These are phyloP conservation scores for Tamandua tetradactyla DNA, from an alignment of 2,797 vertebrate genomes.

Conservation along the genomic window DNA sequence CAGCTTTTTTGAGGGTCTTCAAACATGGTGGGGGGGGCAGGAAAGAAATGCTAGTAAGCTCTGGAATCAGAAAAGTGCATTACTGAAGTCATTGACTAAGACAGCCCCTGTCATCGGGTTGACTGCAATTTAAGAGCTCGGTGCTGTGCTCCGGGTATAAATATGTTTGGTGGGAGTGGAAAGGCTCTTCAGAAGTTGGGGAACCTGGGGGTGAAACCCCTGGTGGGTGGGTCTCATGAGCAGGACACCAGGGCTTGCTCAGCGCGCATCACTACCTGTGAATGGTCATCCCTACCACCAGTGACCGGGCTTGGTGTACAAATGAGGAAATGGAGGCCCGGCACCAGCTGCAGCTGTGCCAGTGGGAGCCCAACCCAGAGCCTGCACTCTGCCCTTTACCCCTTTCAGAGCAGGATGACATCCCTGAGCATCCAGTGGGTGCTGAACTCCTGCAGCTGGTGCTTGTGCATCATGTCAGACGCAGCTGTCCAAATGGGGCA, in stretches of 20 bases:
- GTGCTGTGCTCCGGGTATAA: accelerated
- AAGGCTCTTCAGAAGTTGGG: accelerated
- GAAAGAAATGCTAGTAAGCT: too few species aligned
- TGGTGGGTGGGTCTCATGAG: not conserved
- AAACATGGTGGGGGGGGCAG: not conserved
- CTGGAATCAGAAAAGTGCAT: too few species aligned
- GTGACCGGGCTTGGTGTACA: accelerated
- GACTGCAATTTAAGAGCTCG: accelerated
- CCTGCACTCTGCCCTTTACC: accelerated
- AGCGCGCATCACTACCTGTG: accelerated
- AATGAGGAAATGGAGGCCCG: not conserved
- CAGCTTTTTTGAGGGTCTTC: not conserved
- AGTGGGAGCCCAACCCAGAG: not conserved
- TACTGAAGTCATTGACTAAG: accelerated
- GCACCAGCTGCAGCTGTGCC: not conserved
- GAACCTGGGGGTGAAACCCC: not conserved
- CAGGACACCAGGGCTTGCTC: not conserved
- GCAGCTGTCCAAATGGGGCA: not conserved
- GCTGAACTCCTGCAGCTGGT: accelerated
- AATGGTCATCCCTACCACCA: accelerated
- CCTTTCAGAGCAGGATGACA: accelerated
- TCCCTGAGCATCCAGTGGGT: accelerated
- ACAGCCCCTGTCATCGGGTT: accelerated
- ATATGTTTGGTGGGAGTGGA: accelerated
- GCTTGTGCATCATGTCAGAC: accelerated